Evolutionary conservation across 2,888 invertebrate genomes (phyloP), one percentile per base, ranked within the genome.

Genomic region (Lycia hirtaria): DNA sequence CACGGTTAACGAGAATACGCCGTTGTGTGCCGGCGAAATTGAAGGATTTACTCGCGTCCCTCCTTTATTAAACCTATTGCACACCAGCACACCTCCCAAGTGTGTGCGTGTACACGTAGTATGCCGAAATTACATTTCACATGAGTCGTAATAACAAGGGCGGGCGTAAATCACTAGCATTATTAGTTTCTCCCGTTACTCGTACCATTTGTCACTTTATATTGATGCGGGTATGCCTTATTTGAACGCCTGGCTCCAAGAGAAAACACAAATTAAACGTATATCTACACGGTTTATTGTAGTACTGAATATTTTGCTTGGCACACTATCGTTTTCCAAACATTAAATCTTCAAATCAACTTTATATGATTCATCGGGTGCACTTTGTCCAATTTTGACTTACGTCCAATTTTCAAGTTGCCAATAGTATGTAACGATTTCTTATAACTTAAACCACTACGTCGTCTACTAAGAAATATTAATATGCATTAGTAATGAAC

Each of bases 31-130:
- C 87, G 87, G 85, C 91, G 86, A 90, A 92, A 91, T 90, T 92
- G 90, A 91, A 91, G 91, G 91, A 91, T 92, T 92, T 92, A 92
- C 91, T 91, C 85, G 85, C 88, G 90, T 88, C 91, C 91, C 90
- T 90, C 90, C 91, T 92, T 91, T 92, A 92, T 92, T 92, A 92
- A 92, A 89, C 89, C 87, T 88, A 90, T 85, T 89, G 91, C 90
- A 90, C 89, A 88, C 91, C 52, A 53, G 41, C 52, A 48, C 57
- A 53, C 57, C 52, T 48, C 41, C 81, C 71, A 64, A 69, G 57
- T 78, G 81, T 86, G 85, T 87, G 87, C 70, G 85, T 75, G 85
- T 75, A 85, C 83, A 85, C 84, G 84, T 84, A 84, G 83, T 84
- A 84, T 83, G 83, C 87, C 88, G 86, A 91, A 91, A 92, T 91